A percentile compares a stretch with the other conserved stretches of the same genome.
phyloP scores from a whole-genome alignment of 2,113 vertebrate genomes.

The Prionailurus bengalensis region DNA sequence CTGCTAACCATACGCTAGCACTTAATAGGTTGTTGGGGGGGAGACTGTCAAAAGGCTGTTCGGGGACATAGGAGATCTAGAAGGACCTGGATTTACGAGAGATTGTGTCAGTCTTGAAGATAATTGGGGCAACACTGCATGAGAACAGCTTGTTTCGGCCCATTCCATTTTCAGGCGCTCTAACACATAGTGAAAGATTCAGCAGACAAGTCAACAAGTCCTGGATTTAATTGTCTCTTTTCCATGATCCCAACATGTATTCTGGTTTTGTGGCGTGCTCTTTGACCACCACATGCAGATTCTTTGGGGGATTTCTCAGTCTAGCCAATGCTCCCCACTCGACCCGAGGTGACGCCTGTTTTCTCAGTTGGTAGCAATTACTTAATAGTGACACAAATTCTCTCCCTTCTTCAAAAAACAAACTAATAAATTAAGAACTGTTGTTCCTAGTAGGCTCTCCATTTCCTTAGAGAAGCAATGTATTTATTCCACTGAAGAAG shows the following conservation, averaged over 20 bases:
- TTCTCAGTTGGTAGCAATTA: constrained; percentile 17
- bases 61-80: not conserved
- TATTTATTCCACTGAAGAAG: not conserved
- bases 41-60: not conserved
- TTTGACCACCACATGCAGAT: not conserved
- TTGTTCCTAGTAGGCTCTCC: not conserved
- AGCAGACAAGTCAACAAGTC: not conserved
- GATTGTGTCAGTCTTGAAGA: not conserved
- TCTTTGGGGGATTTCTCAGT: not conserved
- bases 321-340: not conserved
- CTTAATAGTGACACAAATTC: not conserved
- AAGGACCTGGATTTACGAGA: constrained; percentile 14
- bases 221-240: constrained; percentile 28
- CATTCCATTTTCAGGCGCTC: constrained; percentile 8
- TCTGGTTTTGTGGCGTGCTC: not conserved
- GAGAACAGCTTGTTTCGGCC: constrained; percentile 19
- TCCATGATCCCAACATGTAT: not conserved
- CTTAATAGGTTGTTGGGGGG: not conserved
- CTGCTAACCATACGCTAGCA: not conserved
- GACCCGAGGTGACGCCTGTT: not conserved
- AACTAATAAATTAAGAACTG: not conserved
- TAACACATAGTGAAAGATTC: not conserved
- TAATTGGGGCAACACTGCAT: constrained; percentile 44
- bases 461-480: not conserved
- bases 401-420: not conserved